Evolutionary conservation across 2,888 invertebrate genomes (phyloP), one percentile per base, ranked within the genome.

Genomic region (Sinodicranocentrus sp.): DNA sequence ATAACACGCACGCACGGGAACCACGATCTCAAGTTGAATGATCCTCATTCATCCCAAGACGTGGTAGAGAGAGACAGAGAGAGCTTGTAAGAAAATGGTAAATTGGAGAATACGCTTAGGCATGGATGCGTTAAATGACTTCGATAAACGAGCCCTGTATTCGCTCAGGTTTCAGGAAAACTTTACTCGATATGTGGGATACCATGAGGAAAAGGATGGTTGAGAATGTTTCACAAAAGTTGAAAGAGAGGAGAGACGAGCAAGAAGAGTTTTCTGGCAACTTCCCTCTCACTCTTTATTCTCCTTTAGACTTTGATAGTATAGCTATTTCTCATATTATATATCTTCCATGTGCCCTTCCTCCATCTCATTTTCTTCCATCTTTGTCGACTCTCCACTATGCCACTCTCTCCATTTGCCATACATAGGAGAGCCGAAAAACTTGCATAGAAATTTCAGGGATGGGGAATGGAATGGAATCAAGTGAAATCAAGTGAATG

Each of bases 61-160:
- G 33, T 6, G 3, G 33, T 33, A 33, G 10, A 33, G 10, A 52
- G 19, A 52, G 19, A 52, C 19, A 52, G 8, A 19, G 19, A 52
- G 19, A 19, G 52, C 33, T 6, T 10, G 5, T 33, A 52, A 52
- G 52, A 48, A 48, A 57, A 15, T 57, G 57, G 57, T 57, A n/a
- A 57, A 25, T 25, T 25, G 57, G 8, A 25, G 25, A 57, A 21
- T 57, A 57, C 57, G 19, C 8, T 8, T 19, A 25, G 10, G 13
- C 10, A 57, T 57, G 57, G 19, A 52, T 23, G 57, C 57, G 25
- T 25, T 57, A 57, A 57, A 57, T 57, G 57, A 25, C 57, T 57
- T 13, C 57, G 13, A 57, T 57, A 57, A 25, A 57, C 25, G 33
- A 10, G 33, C 33, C 33, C 33, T 33, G 5, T 33, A 3, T 33